Percentiles rank a stretch among this genome's conserved stretches.
Evolutionary conservation across 2,797 vertebrate genomes (phyloP).

Genomic region (Periophthalmus magnuspinnatus): DNA sequence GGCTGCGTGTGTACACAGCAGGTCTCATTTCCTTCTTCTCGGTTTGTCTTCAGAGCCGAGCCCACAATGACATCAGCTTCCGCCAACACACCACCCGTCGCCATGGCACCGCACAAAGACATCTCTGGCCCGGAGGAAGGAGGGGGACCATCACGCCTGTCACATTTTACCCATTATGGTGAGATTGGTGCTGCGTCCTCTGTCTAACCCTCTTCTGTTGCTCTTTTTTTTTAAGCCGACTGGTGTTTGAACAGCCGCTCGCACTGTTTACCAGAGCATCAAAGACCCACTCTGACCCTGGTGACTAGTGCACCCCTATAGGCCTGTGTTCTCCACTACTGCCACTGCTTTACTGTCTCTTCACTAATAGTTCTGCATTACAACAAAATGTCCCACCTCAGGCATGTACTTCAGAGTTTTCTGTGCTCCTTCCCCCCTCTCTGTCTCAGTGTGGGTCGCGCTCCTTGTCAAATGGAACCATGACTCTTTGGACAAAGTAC

Average conservation of each 20-base stretch:
- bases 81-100: slow-evolving; percentile 84
- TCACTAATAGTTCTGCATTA: slow-evolving; percentile 50
- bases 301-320: slow-evolving; percentile 12
- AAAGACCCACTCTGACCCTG: slow-evolving; percentile 53
- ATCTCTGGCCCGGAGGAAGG: slow-evolving; percentile 77
- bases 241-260: slow-evolving; percentile 68
- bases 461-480: slow-evolving; percentile 47
- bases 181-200: slow-evolving; percentile 46
- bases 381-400: slow-evolving; percentile 32
- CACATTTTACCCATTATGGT: slow-evolving; percentile 75
- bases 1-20: slow-evolving; percentile 77
- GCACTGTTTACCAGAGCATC: slow-evolving; percentile 66
- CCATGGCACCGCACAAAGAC: slow-evolving; percentile 87
- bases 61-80: slow-evolving; percentile 91
- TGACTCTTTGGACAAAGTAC: slow-evolving; percentile 55
- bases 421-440: slow-evolving; percentile 21
- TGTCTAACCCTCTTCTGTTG: slow-evolving; percentile 19
- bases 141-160: slow-evolving; percentile 79
- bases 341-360: slow-evolving; percentile 19
- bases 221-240: slow-evolving; percentile 24
- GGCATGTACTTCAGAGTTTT: slow-evolving; percentile 39
- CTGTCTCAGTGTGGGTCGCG: slow-evolving; percentile 26
- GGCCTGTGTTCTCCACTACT: slow-evolving; percentile 22
- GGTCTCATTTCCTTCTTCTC: slow-evolving; percentile 80
- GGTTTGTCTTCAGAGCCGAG: slow-evolving; percentile 75